Evolutionary conservation across 2,113 vertebrate species (phyloP), one percentile per base, ranked within the genome.

Genomic region (Puntigrus tetrazona): DNA sequence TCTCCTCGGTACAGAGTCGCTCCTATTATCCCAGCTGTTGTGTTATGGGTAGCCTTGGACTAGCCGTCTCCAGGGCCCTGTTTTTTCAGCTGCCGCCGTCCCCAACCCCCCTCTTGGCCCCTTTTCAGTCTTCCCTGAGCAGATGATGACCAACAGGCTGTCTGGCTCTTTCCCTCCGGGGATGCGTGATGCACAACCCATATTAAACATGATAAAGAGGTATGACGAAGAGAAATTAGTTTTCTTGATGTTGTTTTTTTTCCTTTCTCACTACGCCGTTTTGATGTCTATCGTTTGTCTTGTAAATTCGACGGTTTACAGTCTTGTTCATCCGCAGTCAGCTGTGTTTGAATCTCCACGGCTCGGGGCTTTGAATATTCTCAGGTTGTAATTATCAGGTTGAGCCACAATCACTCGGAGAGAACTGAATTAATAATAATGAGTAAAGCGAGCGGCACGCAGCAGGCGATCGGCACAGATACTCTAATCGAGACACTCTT

Each of bases 11-110:
- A 74, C 67, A 65, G 74, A 83, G 74, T 73, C 16, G 43, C 86
- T 81, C 59, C 87, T 94, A 90, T 94, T 94, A 88, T 93, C 91
- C 85, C 93, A 95, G 94, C 93, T 95, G 94, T 87, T 91, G 89
- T 77, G 83, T 86, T 86, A 22, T 81, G 81, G 14, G 73, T 86
- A 86, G 88, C 78, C 87, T 86, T 84, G 89, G 87, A 77, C 88
- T 84, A 88, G 84, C 87, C 75, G 89, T 89, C 91, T 92, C 89
- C 88, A 29, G 77, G 84, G 78, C 81, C 82, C 69, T 94, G 93
- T 94, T 95, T 93, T 93, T 87, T 93, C 94, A 94, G 93, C 93
- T 94, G 92, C 90, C 86, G 79, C 65, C 72, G 7, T 63, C 38
- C 63, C 20, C 63, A 16, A 36, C 41, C 83, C 25, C 41, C 70